Percentiles rank a stretch among this genome's conserved stretches.
Conservation (phyloP, 2,113 vertebrate species). For the Corythaixoides concolor region DNA sequence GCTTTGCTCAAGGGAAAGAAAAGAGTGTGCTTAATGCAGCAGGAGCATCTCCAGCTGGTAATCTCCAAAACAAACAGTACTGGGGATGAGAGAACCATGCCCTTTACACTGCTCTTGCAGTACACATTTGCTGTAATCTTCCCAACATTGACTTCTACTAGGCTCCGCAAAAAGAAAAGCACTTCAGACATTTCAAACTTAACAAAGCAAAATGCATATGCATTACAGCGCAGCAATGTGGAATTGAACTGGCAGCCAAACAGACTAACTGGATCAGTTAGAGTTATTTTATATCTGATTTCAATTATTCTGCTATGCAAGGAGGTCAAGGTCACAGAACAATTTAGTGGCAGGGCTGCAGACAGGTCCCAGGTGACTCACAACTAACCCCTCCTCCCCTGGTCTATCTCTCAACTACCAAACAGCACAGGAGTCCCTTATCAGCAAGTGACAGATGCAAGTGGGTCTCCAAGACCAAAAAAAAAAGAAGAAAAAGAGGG, state of each 20-base stretch:
- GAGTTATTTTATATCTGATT: conserved; percentile 36
- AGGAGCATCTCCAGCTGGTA: not conserved
- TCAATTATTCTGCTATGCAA: conserved; percentile 18
- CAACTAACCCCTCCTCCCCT: not conserved
- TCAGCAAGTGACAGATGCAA: conserved; percentile 52
- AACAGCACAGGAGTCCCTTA: conserved; percentile 42
- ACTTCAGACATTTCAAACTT: not conserved
- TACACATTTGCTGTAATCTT: not conserved
- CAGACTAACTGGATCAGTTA: not conserved
- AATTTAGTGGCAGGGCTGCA: conserved; percentile 21
- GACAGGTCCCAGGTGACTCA: conserved; percentile 36
- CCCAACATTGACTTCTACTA: not conserved
- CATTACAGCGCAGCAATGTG: not conserved
- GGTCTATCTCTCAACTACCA: not conserved
- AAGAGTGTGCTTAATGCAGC: conserved; percentile 1
- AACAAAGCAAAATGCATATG: conserved; percentile 11
- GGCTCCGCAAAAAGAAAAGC: not conserved
- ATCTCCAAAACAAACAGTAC: conserved; percentile 31
- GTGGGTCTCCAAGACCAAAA: not conserved
- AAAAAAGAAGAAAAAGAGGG: not conserved
- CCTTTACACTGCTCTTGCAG: not conserved
- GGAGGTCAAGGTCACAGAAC: conserved; percentile 52
- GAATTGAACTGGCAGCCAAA: not conserved
- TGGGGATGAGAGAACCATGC: not conserved
- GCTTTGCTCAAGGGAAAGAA: not conserved